These are phyloP conservation scores for Apotomis betuletana DNA, from an alignment of 2,888 invertebrate genomes.

Conservation along the genomic window DNA sequence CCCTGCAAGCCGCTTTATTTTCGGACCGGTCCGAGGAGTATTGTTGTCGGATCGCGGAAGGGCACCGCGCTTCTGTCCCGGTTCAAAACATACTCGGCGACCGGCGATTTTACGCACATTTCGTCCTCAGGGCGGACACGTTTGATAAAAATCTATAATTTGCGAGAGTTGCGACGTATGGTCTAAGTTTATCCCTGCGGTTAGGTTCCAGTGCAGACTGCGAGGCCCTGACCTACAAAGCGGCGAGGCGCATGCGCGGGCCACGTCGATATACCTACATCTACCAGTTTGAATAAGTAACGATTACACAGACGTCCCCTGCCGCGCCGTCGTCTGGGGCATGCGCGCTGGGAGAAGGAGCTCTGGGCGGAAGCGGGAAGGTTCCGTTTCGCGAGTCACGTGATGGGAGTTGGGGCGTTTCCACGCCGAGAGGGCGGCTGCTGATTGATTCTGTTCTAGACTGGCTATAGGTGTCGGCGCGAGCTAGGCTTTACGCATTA, in stretches of 20 bases:
- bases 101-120: slow-evolving; percentile 48
- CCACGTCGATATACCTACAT: slow-evolving; percentile 64
- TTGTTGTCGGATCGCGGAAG: slow-evolving; percentile 54
- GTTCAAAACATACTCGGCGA: slow-evolving; percentile 36
- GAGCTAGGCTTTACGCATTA: slow-evolving; percentile 18
- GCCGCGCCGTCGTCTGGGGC: slow-evolving; percentile 68
- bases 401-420: slow-evolving; percentile 48
- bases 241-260: slow-evolving; percentile 72
- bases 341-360: slow-evolving; percentile 54
- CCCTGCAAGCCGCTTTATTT: slow-evolving; percentile 57
- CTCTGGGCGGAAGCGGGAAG: slow-evolving; percentile 50
- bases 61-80: slow-evolving; percentile 42
- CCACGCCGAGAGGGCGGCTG: slow-evolving; percentile 39
- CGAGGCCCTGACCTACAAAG: slow-evolving; percentile 77
- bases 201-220: slow-evolving; percentile 74
- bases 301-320: slow-evolving; percentile 73
- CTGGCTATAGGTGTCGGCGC: slow-evolving; percentile 34
- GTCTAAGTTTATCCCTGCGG: slow-evolving; percentile 68
- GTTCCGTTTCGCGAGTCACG: slow-evolving; percentile 23
- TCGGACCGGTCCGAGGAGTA: slow-evolving; percentile 53
- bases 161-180: slow-evolving; percentile 59
- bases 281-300: slow-evolving; percentile 73
- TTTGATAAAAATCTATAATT: slow-evolving; percentile 44
- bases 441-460: slow-evolving; percentile 62
- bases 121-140: slow-evolving; percentile 43